Conservation (phyloP, 2,113 vertebrate genomes). For the Oxyura jamaicensis region DNA sequence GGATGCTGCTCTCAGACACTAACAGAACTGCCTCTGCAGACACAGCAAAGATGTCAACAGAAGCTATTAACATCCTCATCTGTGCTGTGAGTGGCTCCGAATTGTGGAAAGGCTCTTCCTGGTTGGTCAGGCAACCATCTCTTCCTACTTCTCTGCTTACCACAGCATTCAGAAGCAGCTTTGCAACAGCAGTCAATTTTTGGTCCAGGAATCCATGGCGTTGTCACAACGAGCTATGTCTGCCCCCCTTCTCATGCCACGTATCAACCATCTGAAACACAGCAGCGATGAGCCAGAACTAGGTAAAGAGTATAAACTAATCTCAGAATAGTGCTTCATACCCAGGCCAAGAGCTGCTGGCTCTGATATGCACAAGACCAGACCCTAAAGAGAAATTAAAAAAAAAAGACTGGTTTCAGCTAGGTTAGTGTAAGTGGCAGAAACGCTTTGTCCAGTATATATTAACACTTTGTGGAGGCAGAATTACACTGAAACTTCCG, state of each 20-base stretch:
- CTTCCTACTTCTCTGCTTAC: background rate
- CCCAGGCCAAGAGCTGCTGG: background rate
- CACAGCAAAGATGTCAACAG: background rate
- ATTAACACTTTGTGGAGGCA: too few species aligned
- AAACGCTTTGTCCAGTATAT: too few species aligned
- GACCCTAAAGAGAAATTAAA: background rate
- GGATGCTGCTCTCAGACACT: rapidly evolving
- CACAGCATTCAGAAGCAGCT: background rate
- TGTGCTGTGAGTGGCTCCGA: background rate
- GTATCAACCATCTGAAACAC: background rate
- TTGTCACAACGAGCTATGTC: background rate
- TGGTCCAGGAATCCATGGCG: background rate
- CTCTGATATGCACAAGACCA: background rate
- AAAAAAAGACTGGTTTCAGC: too few species aligned
- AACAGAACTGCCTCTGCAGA: background rate
- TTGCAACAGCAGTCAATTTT: background rate
- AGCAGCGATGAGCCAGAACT: background rate
- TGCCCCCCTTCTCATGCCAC: background rate
- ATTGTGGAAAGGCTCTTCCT: background rate
- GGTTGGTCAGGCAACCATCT: background rate
- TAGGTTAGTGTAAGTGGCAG: too few species aligned
- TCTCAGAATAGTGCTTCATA: background rate
- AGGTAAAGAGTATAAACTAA: background rate
- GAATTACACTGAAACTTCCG: too few species aligned
- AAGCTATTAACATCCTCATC: background rate